Base-by-base conservation (phyloP, 2,888 invertebrate genomes). In the Mythimna vitellina region DNA sequence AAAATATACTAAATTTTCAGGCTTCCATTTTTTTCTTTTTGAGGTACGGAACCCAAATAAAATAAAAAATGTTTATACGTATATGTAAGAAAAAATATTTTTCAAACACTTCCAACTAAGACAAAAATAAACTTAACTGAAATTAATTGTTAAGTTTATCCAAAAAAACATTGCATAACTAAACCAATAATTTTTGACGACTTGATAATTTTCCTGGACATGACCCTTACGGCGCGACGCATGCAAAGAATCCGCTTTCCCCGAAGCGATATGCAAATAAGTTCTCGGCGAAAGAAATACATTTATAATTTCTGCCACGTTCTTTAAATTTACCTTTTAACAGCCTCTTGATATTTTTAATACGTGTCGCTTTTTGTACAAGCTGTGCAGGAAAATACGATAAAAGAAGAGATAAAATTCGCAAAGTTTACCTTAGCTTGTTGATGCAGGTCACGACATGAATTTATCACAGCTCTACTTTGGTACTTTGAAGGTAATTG, bases 321-420 rank as follows among this genome's bases (percentile, higher is more conserved):
- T 90, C 88, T 92, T 90, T 89, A 93, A 94, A 93, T 94, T 93
- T 92, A 92, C 92, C 92, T 93, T 91, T 92, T 93, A 94, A 94
- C 92, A 90, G 90, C 90, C 91, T 90, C 92, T 90, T 92, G 92
- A 94, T 94, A 93, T 94, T 94, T 94, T 93, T 92, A 92, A 90
- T 92, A 93, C 92, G 93, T 93, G 94, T 93, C 90, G 86, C 89
- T 87, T 90, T 91, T 87, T 90, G 89, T 90, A 92, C 89, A 88
- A 81, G 84, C 81, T 83, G 60, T 87, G 85, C 81, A 85, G 82
- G 90, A 88, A 90, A 91, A 92, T 91, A 91, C 89, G 91, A 92
- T 91, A 89, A 93, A 92, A 89, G 86, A 88, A 87, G 88, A 90
- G 88, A 92, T 92, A 90, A 93, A 92, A 92, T 89, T 92, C 87